phyloP scores from a whole-genome alignment of 2,888 invertebrate genomes.

The Metopia argyrocephala region DNA sequence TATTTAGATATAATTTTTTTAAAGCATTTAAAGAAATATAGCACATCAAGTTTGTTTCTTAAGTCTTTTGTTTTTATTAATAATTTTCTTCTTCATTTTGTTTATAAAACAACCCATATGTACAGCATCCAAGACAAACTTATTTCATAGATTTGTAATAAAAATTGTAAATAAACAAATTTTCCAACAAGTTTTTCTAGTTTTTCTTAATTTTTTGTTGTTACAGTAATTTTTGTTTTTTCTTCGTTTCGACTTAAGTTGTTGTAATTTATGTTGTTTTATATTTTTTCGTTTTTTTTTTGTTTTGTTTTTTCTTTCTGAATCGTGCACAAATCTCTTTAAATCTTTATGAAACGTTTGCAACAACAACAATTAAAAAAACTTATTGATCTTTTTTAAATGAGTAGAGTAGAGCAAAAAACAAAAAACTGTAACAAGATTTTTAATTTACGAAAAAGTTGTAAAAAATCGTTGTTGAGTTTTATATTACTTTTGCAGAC shows the following conservation, averaged over 20 bases:
- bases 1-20: no score
- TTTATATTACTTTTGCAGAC: neutral
- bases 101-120: neutral
- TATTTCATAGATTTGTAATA: slow-evolving; percentile 51
- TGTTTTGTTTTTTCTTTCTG: neutral
- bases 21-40: no score
- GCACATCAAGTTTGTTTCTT: neutral
- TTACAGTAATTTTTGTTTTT: slow-evolving; percentile 4
- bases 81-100: neutral
- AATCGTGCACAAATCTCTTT: slow-evolving; percentile 45
- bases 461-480: neutral
- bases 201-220: slow-evolving; percentile 41
- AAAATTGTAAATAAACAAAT: slow-evolving; percentile 65
- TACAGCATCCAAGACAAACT: neutral
- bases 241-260: neutral
- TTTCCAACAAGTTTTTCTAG: slow-evolving; percentile 64
- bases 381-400: slow-evolving; percentile 24
- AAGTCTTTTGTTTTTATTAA: slow-evolving; percentile 7
- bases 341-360: slow-evolving; percentile 10
- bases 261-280: slow-evolving; percentile 7
- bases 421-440: slow-evolving; percentile 28
- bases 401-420: neutral
- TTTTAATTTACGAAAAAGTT: neutral
- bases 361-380: slow-evolving; percentile 21
- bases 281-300: neutral